Evolutionary conservation across 2,797 vertebrate species (phyloP).

Genomic region (Poeciliopsis gracilis): DNA sequence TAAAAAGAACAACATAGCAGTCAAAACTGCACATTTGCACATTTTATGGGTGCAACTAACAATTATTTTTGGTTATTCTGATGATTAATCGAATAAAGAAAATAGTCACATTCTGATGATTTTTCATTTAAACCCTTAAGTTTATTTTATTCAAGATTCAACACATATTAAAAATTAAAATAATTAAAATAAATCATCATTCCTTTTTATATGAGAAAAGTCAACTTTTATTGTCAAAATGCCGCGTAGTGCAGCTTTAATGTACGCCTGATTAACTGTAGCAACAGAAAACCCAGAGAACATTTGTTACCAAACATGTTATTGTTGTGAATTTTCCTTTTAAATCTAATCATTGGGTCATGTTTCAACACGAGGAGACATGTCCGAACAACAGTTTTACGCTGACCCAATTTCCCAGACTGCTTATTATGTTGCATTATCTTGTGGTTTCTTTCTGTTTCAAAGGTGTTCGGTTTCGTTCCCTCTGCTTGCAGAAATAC

Average conservation of each 20-base stretch:
- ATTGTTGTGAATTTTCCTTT: neutral
- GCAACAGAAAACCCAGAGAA: neutral
- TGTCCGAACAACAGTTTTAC: constrained; percentile 15
- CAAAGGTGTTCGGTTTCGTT: constrained; percentile 9
- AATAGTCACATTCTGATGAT: too few species aligned
- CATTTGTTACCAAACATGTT: neutral
- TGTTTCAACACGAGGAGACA: constrained; percentile 17
- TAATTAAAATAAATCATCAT: too few species aligned
- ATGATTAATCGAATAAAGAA: too few species aligned
- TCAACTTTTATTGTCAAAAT: too few species aligned
- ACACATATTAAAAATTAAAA: too few species aligned
- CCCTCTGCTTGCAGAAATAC: constrained; percentile 49
- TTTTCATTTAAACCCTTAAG: too few species aligned
- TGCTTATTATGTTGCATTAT: constrained; percentile 39
- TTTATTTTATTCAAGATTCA: too few species aligned
- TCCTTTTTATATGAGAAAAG: too few species aligned
- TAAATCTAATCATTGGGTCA: neutral
- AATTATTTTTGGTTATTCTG: too few species aligned
- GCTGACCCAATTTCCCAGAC: constrained; percentile 11
- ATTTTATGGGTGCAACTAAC: neutral
- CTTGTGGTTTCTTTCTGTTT: constrained; percentile 15
- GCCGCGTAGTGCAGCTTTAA: too few species aligned
- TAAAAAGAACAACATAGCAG: neutral
- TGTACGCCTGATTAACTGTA: too few species aligned
- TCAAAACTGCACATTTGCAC: neutral